phyloP scores from a whole-genome alignment of 2,797 vertebrate species.

The Mormyrus proboscirostris region DNA sequence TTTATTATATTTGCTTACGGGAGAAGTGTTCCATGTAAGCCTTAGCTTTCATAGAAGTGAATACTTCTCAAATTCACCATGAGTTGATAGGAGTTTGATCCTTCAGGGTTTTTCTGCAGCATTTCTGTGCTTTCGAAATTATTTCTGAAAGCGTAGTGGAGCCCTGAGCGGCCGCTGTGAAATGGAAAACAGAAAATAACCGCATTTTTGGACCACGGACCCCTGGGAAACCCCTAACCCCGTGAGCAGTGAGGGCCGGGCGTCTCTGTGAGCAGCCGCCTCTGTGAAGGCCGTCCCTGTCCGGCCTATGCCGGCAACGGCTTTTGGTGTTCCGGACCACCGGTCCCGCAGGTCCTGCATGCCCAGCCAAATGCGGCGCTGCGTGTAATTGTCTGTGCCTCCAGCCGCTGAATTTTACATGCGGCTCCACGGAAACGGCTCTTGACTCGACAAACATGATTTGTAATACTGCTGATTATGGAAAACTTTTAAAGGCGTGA shows the following conservation, averaged over 20 bases:
- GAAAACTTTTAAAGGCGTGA: not conserved
- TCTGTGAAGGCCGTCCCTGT: not conserved
- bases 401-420: not conserved
- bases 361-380: not conserved
- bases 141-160: not conserved
- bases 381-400: not conserved
- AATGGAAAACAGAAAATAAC: not conserved
- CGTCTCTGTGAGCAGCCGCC: not conserved
- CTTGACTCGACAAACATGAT: not conserved
- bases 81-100: not conserved
- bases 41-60: not conserved
- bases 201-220: not conserved
- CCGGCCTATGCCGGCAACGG: not conserved
- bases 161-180: not conserved
- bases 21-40: not conserved
- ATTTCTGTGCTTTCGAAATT: not conserved
- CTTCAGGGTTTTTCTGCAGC: not conserved
- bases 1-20: not conserved
- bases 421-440: not conserved
- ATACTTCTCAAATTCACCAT: not conserved
- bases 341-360: not conserved
- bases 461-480: not conserved
- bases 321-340: not conserved
- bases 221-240: not conserved
- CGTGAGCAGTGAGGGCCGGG: not conserved